These are phyloP conservation scores for Oceanodroma tethys DNA, from an alignment of 2,113 vertebrate genomes.

Conservation along the genomic window DNA sequence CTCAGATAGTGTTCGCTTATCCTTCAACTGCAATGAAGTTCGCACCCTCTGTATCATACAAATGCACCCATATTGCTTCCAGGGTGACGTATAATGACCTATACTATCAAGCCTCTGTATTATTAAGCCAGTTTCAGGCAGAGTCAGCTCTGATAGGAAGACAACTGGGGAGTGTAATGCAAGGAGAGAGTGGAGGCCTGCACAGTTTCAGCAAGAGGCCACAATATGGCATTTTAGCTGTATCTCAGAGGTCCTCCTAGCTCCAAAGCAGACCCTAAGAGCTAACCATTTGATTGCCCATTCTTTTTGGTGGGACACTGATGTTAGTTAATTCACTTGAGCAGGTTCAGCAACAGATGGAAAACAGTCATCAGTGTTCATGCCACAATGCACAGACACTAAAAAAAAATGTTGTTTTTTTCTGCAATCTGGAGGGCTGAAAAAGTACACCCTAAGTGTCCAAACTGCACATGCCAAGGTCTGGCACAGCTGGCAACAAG, in stretches of 20 bases:
- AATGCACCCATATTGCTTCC: background rate
- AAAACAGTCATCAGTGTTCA: background rate
- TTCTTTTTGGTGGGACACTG: background rate
- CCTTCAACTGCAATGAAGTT: background rate
- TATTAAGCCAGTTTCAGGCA: background rate
- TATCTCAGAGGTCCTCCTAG: background rate
- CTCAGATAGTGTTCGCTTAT: background rate
- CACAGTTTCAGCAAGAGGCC: background rate
- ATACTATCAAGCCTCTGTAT: background rate
- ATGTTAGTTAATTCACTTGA: background rate
- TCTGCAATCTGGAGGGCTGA: background rate
- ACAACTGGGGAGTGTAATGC: background rate
- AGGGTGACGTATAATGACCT: rapidly evolving
- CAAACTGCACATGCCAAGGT: background rate
- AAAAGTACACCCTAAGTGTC: background rate
- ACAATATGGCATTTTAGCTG: background rate
- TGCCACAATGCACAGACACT: background rate
- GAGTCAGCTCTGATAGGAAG: background rate
- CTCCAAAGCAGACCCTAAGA: background rate
- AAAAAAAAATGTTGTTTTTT: background rate
- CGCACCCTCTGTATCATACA: background rate
- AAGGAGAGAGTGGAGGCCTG: background rate
- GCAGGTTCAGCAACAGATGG: background rate
- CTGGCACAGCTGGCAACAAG: background rate
- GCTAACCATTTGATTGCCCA: background rate